Base-by-base conservation (phyloP, 2,888 invertebrate species). In the Cryptocheilus praepositus region DNA sequence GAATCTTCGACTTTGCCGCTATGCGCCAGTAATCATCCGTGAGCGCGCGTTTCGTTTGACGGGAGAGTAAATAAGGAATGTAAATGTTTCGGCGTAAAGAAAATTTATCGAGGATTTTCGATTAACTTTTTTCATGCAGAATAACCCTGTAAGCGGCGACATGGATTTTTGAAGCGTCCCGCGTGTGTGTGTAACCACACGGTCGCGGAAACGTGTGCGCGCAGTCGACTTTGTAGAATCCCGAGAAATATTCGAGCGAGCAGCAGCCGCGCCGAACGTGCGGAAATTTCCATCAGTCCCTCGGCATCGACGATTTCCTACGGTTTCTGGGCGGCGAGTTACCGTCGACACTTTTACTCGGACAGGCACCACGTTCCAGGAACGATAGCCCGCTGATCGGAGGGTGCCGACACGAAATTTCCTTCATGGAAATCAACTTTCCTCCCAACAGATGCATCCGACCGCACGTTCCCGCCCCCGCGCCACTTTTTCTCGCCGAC, bases 401-500 rank as follows among this genome's bases (percentile, higher is more conserved):
- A 59, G 53, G 63, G 67, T 58, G 74, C 63, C 60, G 68, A 63
- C 64, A 46, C 54, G 69, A 74, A 77, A 77, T 77, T 36, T 77
- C 69, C 76, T 74, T 59, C 53, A 67, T 77, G 71, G 71, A 74
- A 77, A 77, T 76, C 74, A 76, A 76, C 57, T 71, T 74, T 60
- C 45, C 56, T 57, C 36, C 36, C 11, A 36, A 36, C 36, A 36
- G 36, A 36, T 36, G 36, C 36, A 36, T 36, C 36, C 36, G 36
- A 36, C 36, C 36, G 25, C 25, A 25, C 25, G 36, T 36, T 36
- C 36, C 2, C 36, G 36, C 36, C 36, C 36, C 36, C 36, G 36
- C 36, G 36, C 36, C 36, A 7, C 28, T 28, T 28, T 3, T 7
- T 28, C 7, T 28, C 28, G 7, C 28, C 4, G 28, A 28, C 4